These are phyloP conservation scores for Phorcus lineatus DNA, from an alignment of 2,888 invertebrate species.

Conservation along the genomic window DNA sequence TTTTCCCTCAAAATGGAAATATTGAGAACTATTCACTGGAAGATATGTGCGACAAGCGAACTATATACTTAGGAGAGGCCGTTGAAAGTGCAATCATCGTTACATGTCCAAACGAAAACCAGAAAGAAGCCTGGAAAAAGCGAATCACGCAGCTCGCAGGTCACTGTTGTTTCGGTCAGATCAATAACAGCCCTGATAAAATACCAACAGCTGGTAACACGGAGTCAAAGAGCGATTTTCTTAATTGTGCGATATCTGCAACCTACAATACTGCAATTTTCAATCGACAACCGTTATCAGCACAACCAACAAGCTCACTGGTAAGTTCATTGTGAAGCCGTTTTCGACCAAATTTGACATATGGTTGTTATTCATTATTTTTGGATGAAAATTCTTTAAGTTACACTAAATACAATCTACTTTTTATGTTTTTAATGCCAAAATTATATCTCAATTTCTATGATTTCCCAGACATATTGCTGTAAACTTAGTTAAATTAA, in stretches of 20 bases:
- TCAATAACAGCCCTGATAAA: neutral
- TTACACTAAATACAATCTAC: no score
- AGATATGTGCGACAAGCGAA: constrained; percentile 9
- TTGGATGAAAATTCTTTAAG: no score
- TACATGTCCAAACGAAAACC: constrained; percentile 22
- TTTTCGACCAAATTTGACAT: neutral
- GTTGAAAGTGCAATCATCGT: constrained; percentile 36
- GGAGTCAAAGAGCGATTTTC: neutral
- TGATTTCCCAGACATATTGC: no score
- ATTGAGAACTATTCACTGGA: constrained; percentile 3
- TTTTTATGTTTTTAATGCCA: no score
- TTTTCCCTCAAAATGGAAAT: constrained; percentile 19
- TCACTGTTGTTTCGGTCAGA: constrained; percentile 31
- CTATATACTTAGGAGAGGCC: constrained; percentile 43
- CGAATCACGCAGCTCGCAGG: constrained; percentile 31
- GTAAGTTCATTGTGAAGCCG: neutral
- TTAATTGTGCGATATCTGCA: constrained; percentile 37
- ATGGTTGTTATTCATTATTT: neutral
- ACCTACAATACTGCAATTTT: constrained; percentile 35
- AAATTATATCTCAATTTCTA: no score
- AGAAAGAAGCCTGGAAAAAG: constrained; percentile 32
- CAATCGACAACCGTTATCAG: neutral
- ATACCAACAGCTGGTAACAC: neutral
- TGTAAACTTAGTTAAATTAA: no score
- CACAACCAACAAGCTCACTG: neutral